phyloP scores from a whole-genome alignment of 2,888 invertebrate species.

The Catocala fraxini region DNA sequence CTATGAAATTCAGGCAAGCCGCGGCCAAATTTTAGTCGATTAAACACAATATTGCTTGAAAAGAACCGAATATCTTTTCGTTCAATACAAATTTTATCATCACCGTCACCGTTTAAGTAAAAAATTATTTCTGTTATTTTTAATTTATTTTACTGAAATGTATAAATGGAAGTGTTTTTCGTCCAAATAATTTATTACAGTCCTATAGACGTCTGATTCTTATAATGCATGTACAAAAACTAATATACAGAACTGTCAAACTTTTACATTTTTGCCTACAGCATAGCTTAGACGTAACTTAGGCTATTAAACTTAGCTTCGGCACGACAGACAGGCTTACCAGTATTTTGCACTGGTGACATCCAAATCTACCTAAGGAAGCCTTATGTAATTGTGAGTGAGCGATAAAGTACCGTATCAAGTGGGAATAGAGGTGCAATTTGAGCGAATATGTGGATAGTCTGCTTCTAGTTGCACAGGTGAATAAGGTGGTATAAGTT shows the following conservation, averaged over 20 bases:
- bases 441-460: slow-evolving; percentile 11
- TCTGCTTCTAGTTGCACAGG: slow-evolving; percentile 36
- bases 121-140: too few species aligned
- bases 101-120: too few species aligned
- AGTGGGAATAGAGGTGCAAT: slow-evolving; percentile 11
- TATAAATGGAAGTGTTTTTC: too few species aligned
- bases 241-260: slow-evolving; percentile 30
- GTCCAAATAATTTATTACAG: too few species aligned
- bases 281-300: slow-evolving; percentile 28
- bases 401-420: slow-evolving; percentile 12
- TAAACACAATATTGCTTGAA: too few species aligned
- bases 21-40: too few species aligned
- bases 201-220: too few species aligned
- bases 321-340: slow-evolving; percentile 39
- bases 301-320: slow-evolving; percentile 49
- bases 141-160: too few species aligned
- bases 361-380: slow-evolving; percentile 47
- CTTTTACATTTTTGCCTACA: slow-evolving; percentile 39
- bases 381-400: slow-evolving; percentile 11
- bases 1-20: too few species aligned
- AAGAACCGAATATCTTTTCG: too few species aligned
- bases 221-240: slow-evolving; percentile 10
- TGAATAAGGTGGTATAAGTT: slow-evolving; percentile 27
- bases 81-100: too few species aligned
- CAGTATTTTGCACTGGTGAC: slow-evolving; percentile 48